Percentiles rank a stretch among this genome's conserved stretches.
These are phyloP conservation scores for Hirundichthys speculiger DNA, from an alignment of 2,113 vertebrate species.

Conservation along the genomic window DNA sequence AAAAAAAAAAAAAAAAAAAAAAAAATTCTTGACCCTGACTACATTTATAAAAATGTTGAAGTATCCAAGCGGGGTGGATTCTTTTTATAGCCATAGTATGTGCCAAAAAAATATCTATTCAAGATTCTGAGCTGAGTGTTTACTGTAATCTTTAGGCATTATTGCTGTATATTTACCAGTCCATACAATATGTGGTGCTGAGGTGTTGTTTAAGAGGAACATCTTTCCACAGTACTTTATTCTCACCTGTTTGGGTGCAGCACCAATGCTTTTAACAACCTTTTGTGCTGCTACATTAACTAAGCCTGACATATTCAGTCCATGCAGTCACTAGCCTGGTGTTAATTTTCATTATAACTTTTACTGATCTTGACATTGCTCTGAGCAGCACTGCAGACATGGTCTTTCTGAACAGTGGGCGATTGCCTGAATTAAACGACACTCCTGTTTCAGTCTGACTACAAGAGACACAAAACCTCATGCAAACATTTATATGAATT, in stretches of 20 bases:
- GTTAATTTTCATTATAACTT: conserved; percentile 58
- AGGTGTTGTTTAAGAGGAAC: not conserved
- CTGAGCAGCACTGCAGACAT: conserved; percentile 49
- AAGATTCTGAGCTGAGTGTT: too few relatives aligned
- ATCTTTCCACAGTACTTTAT: conserved; percentile 11
- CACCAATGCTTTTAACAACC: conserved; percentile 46
- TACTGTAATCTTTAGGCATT: too few relatives aligned
- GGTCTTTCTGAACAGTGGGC: conserved; percentile 32
- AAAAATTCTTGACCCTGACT: too few relatives aligned
- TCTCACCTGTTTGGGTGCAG: conserved; percentile 45
- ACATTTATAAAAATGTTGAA: too few relatives aligned
- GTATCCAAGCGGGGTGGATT: too few relatives aligned
- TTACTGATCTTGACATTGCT: conserved; percentile 70
- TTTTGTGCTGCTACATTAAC: conserved; percentile 60
- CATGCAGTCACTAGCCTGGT: conserved; percentile 55
- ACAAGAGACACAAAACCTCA: conserved; percentile 9
- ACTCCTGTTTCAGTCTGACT: conserved; percentile 23
- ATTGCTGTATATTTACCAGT: not conserved
- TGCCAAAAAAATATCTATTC: too few relatives aligned
- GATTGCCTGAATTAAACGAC: conserved; percentile 41
- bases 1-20: too few relatives aligned
- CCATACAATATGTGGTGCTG: not conserved
- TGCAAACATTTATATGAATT: not conserved
- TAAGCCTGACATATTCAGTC: conserved; percentile 68
- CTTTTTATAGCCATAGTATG: too few relatives aligned